phyloP scores from a whole-genome alignment of 1,140 invertebrate genomes.

The Oryzaephilus surinamensis region DNA sequence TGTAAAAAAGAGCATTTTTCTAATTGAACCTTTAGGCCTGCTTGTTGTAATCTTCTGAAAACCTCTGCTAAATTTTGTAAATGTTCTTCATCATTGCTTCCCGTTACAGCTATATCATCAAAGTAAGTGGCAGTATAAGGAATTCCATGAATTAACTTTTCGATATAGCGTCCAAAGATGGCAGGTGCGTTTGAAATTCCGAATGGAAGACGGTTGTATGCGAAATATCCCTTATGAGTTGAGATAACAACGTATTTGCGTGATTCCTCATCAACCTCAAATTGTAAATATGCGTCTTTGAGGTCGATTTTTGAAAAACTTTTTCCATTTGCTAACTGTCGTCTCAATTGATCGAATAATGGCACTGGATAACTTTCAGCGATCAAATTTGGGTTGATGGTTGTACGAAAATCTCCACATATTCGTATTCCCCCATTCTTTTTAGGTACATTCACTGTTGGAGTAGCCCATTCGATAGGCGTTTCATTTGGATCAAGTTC shows the following conservation, averaged over 20 bases:
- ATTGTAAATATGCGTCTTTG: no score
- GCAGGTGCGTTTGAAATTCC: background rate
- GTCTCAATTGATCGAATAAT: no score
- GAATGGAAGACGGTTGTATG: background rate
- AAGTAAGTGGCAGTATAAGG: background rate
- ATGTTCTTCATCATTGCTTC: background rate
- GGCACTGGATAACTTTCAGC: no score
- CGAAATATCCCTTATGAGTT: conserved; percentile 5
- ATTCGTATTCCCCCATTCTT: no score
- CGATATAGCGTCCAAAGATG: background rate
- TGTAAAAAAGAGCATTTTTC: background rate
- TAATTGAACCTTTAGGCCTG: background rate
- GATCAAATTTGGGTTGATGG: no score
- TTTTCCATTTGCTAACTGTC: no score
- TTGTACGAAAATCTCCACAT: no score
- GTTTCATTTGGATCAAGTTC: no score
- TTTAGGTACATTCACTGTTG: no score
- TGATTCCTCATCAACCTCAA: no score
- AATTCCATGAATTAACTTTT: background rate
- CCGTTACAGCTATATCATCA: background rate
- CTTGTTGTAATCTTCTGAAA: background rate
- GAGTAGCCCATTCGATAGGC: no score
- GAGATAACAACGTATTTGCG: background rate
- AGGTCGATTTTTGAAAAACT: no score
- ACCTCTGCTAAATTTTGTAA: background rate